Base-by-base conservation (phyloP, 2,888 invertebrate genomes). In the Acanthococcus lagerstroemiae region DNA sequence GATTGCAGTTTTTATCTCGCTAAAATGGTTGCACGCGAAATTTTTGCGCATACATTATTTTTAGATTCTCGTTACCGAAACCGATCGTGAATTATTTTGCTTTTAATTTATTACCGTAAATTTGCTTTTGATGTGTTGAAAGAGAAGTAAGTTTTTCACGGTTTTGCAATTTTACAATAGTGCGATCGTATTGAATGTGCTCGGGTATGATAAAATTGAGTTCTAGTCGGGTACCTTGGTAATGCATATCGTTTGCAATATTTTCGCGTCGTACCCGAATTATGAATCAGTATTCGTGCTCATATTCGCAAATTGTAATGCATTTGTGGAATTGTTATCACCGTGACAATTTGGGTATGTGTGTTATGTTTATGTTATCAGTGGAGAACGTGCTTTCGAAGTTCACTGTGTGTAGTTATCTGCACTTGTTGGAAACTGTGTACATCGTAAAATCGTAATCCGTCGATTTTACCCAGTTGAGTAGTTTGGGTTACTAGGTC, bases 21-120 rank as follows among this genome's bases (percentile, higher is more conserved):
- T 27, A 66, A 66, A 66, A 66, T 66, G 66, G 66, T 66, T 66
- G 50, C 56, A 46, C 50, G 57, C 66, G 57, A 66, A 66, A 48
- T 48, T 56, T 66, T 66, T 56, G 66, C 66, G 48, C 55, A 65
- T 65, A 46, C 37, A 46, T 55, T 55, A 27, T n/a, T 55, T 46
- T 37, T 22, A 44, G 27, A 61, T 26, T n/a, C n/a, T n/a, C n/a
- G n/a, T n/a, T n/a, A n/a, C n/a, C n/a, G n/a, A n/a, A n/a, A n/a
- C n/a, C n/a, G n/a, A n/a, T n/a, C n/a, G 19, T 65, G 12, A 50
- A 50, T 50, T 21, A 1, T 17, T 12, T 17, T 50, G 17, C 12
- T 50, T 50, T 50, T 50, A n/a, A 48, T 9, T 21, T 50, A n/a
- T 50, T 50, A 12, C 19, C 12, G 50, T n/a, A 2, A 22, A 17